Evolutionary conservation across 2,797 vertebrate genomes (phyloP).

Genomic region (Gymnothorax javanicus): DNA sequence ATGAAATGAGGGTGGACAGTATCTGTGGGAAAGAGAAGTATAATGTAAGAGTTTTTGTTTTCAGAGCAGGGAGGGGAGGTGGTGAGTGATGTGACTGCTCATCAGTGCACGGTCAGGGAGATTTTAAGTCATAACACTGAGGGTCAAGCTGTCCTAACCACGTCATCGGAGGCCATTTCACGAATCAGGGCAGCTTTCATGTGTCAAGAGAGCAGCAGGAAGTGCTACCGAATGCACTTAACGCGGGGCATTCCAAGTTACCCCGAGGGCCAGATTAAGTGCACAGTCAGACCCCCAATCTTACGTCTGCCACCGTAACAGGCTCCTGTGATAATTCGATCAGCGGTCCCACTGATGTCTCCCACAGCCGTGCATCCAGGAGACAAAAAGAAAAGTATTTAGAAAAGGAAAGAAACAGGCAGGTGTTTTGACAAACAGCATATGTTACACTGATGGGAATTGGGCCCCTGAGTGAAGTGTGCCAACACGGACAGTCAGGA

Average conservation of each 20-base stretch:
- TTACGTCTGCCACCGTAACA: not conserved
- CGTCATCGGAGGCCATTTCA: not conserved
- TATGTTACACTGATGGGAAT: conserved; percentile 7
- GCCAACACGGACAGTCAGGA: not conserved
- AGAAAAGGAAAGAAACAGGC: not conserved
- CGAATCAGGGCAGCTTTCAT: not conserved
- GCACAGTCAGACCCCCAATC: not conserved
- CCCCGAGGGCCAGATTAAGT: not conserved
- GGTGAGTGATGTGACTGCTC: not conserved
- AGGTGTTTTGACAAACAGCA: conserved; percentile 10
- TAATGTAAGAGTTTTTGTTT: not conserved
- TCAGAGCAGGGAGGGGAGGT: not conserved
- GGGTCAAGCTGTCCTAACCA: not conserved
- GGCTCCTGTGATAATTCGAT: not conserved
- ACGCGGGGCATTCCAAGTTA: not conserved
- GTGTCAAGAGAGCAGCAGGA: not conserved
- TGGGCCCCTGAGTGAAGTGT: not conserved
- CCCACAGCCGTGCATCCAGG: not conserved
- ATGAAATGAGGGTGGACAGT: not conserved
- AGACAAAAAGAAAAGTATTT: not conserved
- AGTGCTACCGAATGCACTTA: not conserved
- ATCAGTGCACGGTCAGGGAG: not conserved
- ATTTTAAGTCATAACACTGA: not conserved
- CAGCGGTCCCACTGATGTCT: not conserved
- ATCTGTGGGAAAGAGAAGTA: not conserved